A percentile compares a stretch with the other conserved stretches of the same genome.
These are phyloP conservation scores for Pseudococcus jackbeardsleyi DNA, from an alignment of 2,888 invertebrate species.

Conservation along the genomic window DNA sequence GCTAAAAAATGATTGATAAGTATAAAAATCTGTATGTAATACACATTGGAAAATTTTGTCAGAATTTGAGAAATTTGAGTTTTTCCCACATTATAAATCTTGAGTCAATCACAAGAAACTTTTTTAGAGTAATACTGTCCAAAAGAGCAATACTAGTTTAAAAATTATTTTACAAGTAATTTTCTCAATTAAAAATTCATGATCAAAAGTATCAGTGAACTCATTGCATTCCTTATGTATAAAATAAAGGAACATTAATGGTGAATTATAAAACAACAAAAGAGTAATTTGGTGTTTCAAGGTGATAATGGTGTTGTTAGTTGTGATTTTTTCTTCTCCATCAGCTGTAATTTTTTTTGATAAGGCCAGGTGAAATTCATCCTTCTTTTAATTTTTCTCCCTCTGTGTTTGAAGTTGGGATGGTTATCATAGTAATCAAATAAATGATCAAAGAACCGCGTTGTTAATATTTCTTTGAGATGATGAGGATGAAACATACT, in stretches of 20 bases:
- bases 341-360: not conserved
- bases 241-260: no score
- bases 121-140: slow-evolving; percentile 15
- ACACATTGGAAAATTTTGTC: not conserved
- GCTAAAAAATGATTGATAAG: not conserved
- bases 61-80: not conserved
- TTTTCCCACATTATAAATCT: not conserved
- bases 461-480: not conserved
- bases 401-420: not conserved
- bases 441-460: not conserved
- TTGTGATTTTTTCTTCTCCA: not conserved
- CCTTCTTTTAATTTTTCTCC: not conserved
- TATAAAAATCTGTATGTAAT: no score
- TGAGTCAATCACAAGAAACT: not conserved
- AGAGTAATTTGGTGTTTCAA: not conserved
- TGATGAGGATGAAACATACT: not conserved
- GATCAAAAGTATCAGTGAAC: not conserved
- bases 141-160: not conserved
- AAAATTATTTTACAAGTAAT: not conserved
- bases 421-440: slow-evolving; percentile 5
- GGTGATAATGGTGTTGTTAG: not conserved
- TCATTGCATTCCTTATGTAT: not conserved
- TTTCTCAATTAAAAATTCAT: not conserved
- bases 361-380: slow-evolving; percentile 28
- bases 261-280: not conserved